Percentiles rank a stretch among this genome's conserved stretches.
Conservation (phyloP, 2,888 invertebrate genomes). For the Aelia acuminata region DNA sequence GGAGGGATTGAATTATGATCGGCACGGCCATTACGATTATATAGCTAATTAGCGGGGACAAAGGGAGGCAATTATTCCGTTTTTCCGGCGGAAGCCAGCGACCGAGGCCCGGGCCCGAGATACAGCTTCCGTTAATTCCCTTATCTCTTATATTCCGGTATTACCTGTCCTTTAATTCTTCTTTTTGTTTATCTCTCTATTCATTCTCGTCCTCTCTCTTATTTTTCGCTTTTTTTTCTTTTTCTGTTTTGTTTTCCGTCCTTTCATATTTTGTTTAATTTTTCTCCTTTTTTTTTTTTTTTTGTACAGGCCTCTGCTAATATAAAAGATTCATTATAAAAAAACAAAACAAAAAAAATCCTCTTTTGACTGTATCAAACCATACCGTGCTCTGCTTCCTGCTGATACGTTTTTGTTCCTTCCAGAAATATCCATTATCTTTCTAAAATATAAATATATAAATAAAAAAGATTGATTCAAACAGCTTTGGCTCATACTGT, state of each 20-base stretch:
- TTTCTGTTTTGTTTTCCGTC: neutral
- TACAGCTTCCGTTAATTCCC: conserved; percentile 23
- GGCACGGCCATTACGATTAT: conserved; percentile 30
- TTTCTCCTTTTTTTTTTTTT: neutral
- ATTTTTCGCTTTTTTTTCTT: too few species aligned
- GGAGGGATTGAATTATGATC: neutral
- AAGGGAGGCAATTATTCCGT: conserved; percentile 51
- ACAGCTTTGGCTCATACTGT: neutral
- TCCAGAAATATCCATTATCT: neutral
- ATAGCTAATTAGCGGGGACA: conserved; percentile 50
- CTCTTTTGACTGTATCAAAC: neutral
- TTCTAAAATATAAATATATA: neutral
- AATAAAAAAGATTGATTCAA: neutral
- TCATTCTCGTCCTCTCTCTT: neutral
- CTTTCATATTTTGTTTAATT: conserved; percentile 47
- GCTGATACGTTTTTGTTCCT: neutral
- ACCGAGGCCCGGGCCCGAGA: neutral
- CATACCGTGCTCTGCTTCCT: neutral
- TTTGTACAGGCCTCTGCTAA: neutral
- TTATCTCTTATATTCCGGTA: conserved; percentile 44
- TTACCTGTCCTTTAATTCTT: conserved; percentile 50
- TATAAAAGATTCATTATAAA: conserved; percentile 6
- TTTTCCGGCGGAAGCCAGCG: neutral
- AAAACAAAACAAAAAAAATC: neutral
- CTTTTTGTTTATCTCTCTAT: conserved; percentile 19